Percentiles rank a stretch among this genome's conserved stretches.
phyloP scores from a whole-genome alignment of 1,140 invertebrate species.

The Cydia pomonella region DNA sequence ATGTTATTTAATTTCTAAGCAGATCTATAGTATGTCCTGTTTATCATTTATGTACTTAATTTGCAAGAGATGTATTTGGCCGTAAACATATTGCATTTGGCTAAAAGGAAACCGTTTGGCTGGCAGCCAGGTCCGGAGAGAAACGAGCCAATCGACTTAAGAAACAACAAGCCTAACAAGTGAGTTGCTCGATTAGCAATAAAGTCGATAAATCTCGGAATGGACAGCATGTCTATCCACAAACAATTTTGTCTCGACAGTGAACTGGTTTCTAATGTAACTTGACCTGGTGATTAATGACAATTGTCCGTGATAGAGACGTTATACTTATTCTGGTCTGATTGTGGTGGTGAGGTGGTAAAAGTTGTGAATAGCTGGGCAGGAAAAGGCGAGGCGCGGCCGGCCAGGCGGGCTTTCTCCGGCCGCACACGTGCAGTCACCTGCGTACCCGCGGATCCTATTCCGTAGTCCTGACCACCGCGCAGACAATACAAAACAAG shows the following conservation, averaged over 20 bases:
- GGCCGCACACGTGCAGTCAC: constrained; percentile 13
- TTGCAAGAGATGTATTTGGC: neutral
- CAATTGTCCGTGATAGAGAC: neutral
- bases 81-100: neutral
- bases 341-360: neutral
- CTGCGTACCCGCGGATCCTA: neutral
- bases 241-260: neutral
- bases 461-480: neutral
- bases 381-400: constrained; percentile 28
- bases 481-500: neutral
- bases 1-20: too few species aligned
- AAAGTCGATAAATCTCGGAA: constrained; percentile 24
- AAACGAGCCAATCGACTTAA: constrained; percentile 5
- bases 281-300: neutral
- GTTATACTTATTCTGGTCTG: neutral
- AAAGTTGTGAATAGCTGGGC: constrained; percentile 4
- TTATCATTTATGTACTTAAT: neutral
- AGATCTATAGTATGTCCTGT: too few species aligned
- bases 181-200: constrained; percentile 26
- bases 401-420: constrained; percentile 35
- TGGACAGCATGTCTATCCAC: neutral
- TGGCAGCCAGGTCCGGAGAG: constrained; percentile 5
- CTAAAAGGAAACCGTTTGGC: constrained; percentile 4
- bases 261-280: neutral
- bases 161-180: constrained; percentile 22